These are phyloP conservation scores for Volucella bombylans DNA, from an alignment of 2,888 invertebrate species.

Conservation along the genomic window DNA sequence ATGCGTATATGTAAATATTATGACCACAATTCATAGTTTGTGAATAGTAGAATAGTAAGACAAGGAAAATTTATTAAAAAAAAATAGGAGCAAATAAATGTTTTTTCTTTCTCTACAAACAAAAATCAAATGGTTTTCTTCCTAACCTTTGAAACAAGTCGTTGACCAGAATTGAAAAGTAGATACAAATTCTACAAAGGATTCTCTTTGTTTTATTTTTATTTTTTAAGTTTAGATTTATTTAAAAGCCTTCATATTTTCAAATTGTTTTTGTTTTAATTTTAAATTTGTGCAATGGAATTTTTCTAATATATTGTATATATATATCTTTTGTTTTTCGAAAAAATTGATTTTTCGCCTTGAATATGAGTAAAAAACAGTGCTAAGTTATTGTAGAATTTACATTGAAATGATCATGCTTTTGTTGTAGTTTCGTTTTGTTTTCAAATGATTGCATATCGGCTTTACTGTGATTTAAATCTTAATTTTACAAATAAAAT, in stretches of 20 bases:
- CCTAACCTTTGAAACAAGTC: slow-evolving; percentile 10
- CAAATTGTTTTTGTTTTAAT: slow-evolving; percentile 17
- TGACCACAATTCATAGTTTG: slow-evolving; percentile 16
- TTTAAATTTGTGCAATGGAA: slow-evolving; percentile 63
- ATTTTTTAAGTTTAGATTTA: slow-evolving; percentile 2
- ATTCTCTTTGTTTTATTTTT: not conserved
- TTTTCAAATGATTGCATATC: slow-evolving; percentile 69
- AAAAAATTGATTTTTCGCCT: slow-evolving; percentile 10
- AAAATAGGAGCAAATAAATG: not conserved
- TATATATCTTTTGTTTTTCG: not conserved
- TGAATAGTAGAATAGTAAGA: slow-evolving; percentile 7
- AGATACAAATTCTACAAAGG: not conserved
- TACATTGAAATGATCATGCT: slow-evolving; percentile 35
- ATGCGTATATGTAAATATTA: slow-evolving; percentile 18
- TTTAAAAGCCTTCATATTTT: slow-evolving; percentile 19
- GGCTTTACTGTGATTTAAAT: slow-evolving; percentile 54
- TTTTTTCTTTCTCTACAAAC: not conserved
- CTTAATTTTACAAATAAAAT: slow-evolving; percentile 39
- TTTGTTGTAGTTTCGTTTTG: not conserved
- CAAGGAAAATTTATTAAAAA: not conserved
- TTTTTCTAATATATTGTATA: slow-evolving; percentile 10
- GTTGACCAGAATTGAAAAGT: not conserved
- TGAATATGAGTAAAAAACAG: slow-evolving; percentile 55
- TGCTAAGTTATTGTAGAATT: slow-evolving; percentile 48
- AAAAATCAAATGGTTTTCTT: slow-evolving; percentile 12